Evolutionary conservation across 2,888 invertebrate species (phyloP).

Genomic region (Arge pagana): DNA sequence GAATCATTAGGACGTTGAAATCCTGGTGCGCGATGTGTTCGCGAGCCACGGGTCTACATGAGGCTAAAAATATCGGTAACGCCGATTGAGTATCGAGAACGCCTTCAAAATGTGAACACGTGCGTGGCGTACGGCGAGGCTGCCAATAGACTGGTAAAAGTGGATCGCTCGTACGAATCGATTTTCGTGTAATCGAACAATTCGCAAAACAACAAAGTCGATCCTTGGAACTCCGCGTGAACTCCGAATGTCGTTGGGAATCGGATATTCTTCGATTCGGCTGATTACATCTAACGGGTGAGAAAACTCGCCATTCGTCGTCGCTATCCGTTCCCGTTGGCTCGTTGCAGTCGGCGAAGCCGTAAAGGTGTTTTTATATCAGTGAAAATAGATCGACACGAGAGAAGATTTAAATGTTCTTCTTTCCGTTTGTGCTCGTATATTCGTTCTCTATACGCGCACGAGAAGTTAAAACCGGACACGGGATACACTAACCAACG

Average conservation of each 20-base stretch:
- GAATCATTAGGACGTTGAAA: slow-evolving; percentile 35
- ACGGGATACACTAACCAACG: slow-evolving; percentile 12
- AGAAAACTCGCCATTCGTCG: too few relatives aligned
- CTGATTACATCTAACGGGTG: too few relatives aligned
- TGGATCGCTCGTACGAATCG: slow-evolving; percentile 1
- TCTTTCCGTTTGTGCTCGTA: not conserved
- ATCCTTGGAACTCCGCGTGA: not conserved
- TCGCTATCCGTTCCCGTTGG: too few relatives aligned
- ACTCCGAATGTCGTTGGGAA: not conserved
- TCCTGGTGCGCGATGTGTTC: slow-evolving; percentile 29
- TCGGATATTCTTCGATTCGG: not conserved
- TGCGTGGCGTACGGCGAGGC: slow-evolving; percentile 14
- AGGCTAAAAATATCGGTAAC: slow-evolving; percentile 47
- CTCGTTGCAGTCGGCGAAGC: too few relatives aligned
- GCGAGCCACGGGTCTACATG: slow-evolving; percentile 36
- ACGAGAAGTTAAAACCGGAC: not conserved
- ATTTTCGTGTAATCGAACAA: not conserved
- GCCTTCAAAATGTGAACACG: slow-evolving; percentile 21
- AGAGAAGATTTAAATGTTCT: not conserved
- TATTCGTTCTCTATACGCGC: not conserved
- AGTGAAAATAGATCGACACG: too few relatives aligned
- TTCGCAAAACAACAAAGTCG: not conserved
- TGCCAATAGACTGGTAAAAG: slow-evolving; percentile 21
- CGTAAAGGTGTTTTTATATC: too few relatives aligned
- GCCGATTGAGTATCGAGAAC: slow-evolving; percentile 47